Base-by-base conservation (phyloP, 2,113 vertebrate genomes). In the Pachyramphus minor region DNA sequence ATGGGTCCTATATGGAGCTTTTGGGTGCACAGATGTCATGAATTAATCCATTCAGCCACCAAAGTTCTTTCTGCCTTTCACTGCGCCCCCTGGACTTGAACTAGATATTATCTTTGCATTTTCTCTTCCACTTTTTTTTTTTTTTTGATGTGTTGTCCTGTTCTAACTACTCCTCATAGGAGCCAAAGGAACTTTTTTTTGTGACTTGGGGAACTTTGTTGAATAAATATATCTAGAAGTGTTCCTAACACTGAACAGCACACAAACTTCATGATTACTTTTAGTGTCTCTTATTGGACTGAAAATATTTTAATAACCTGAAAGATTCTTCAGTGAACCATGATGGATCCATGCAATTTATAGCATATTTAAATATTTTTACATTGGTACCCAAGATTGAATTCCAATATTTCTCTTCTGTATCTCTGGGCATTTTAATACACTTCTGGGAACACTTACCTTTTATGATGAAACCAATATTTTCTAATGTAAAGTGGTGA, bases 391-490 rank as follows among this genome's bases (percentile, higher is more conserved):
- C 89, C 37, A 78, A 58, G 42, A 95, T 63, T 96, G 96, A 97
- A 97, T 96, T 96, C 89, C 92, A 97, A 92, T 96, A 97, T 96
- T 98, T 97, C 89, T 82, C 81, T 92, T 97, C 84, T 76, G 91
- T 64, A 85, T 96, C 96, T 95, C 49, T 64, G 63, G 95, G 41
- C 76, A 88, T 87, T 95, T 98, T 97, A 95, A 96, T 96, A 94
- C 78, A 76, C 97, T 93, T 89, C 91, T 96, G 96, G 97, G 93
- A 97, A 92, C 93, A 92, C 88, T 97, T 97, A 97, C 85, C 92
- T 98, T 96, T 98, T 97, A 94, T 95, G 97, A 96, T 79, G 89
- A 97, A 97, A 97, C 96, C 90, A 97, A 31, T 97, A 96, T 96
- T 97, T 98, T 93, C 97, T 93, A 91, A 97, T 53, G 71, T 96